These are phyloP conservation scores for Halyomorpha halys DNA, from an alignment of 1,140 invertebrate species.

Conservation along the genomic window DNA sequence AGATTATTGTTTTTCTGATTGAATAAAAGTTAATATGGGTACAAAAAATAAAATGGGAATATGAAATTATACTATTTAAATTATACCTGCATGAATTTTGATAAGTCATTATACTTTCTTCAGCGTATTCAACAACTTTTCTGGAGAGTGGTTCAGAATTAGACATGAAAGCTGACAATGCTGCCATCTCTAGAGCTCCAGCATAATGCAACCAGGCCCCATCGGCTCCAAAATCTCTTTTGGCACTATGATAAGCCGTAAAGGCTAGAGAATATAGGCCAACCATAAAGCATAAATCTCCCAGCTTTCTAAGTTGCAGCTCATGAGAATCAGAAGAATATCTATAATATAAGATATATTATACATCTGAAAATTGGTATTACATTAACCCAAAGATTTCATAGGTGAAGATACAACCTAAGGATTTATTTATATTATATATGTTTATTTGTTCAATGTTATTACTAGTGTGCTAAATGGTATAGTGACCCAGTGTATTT, in stretches of 20 bases:
- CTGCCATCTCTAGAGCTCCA: constrained; percentile 91
- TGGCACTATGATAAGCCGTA: constrained; percentile 87
- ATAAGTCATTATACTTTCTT: constrained; percentile 84
- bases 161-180: constrained; percentile 81
- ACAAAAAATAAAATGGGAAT: constrained; percentile 36
- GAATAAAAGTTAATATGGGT: background rate
- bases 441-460: no score
- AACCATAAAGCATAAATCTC: constrained; percentile 93
- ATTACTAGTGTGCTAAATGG: no score
- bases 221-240: constrained; percentile 91
- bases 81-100: constrained; percentile 70
- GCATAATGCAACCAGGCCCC: constrained; percentile 95
- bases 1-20: background rate
- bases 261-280: constrained; percentile 87
- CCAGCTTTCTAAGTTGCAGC: constrained; percentile 81
- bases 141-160: constrained; percentile 50
- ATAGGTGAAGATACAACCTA: no score
- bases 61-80: no score
- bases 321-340: constrained; percentile 84
- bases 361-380: no score
- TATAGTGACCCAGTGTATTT: no score
- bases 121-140: constrained; percentile 82
- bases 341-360: constrained; percentile 39
- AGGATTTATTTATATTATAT: no score
- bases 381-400: no score